Evolutionary conservation across 2,888 invertebrate species (phyloP), one percentile per base, ranked within the genome.

Genomic region (Parnassius apollo): DNA sequence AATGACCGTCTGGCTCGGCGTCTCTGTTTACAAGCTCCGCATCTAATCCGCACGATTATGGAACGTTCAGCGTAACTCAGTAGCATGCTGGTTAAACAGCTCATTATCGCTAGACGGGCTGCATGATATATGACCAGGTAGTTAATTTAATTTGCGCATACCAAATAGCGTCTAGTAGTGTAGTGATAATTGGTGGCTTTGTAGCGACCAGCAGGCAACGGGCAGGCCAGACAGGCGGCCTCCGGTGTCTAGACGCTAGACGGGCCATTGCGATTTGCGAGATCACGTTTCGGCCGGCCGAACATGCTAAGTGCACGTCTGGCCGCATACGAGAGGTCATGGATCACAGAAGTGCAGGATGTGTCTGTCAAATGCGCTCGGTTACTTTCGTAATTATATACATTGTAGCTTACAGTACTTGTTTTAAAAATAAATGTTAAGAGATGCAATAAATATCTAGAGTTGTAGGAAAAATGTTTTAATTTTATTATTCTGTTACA

Each of bases 261-360:
- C 69, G 67, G 72, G 71, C 80, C 79, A 77, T 76, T 80, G 82
- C 82, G 83, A 80, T 82, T 82, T 85, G 86, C 81, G 82, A 82
- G 87, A 86, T 90, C 88, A 86, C 86, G 88, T 89, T 89, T 86
- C 89, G 85, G 83, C 79, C 82, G 81, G 80, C 75, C 84, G 86
- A 82, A 81, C 88, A 86, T 82, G 86, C 84, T 88, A 86, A 89
- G 86, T 88, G 88, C 86, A 83, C 80, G 88, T 88, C 87, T 87
- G 85, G 82, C 70, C 67, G 67, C 61, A 59, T 57, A 61, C 65
- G 57, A 22, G 60, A 67, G 66, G 61, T 59, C 65, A 65, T 57
- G 65, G 71, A 74, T 68, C 61, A 58, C 66, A 55, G 64, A 56
- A 59, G 60, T 69, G 65, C 69, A 68, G 65, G 71, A 72, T 71